Percentiles rank a stretch among this genome's conserved stretches.
These are phyloP conservation scores for Graptemys geographica DNA, from an alignment of 2,797 vertebrate genomes.

Conservation along the genomic window DNA sequence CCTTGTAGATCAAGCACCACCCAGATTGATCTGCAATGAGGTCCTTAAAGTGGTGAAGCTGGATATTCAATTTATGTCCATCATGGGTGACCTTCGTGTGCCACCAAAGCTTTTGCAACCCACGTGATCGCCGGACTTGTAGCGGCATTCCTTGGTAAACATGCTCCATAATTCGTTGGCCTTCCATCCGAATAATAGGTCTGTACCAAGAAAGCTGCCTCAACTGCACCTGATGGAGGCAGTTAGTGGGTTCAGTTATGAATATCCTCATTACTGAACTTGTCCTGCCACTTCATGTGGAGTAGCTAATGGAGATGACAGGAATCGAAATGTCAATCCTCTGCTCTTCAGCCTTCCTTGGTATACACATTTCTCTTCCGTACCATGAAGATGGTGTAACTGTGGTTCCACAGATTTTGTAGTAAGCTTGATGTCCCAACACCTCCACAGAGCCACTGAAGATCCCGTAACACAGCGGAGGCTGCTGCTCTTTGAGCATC, in stretches of 20 bases:
- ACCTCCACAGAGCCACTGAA: neutral
- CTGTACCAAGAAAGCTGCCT: neutral
- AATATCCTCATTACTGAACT: neutral
- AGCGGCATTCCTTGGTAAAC: neutral
- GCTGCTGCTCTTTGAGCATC: neutral
- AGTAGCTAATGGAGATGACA: neutral
- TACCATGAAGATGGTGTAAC: neutral
- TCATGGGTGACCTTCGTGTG: neutral
- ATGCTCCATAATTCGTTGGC: neutral
- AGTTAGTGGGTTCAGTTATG: neutral
- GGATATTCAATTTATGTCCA: neutral
- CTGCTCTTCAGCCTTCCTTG: neutral
- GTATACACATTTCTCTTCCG: neutral
- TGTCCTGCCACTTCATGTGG: neutral
- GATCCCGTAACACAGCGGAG: neutral
- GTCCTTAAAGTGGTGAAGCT: neutral
- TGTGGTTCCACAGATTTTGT: neutral
- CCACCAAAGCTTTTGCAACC: neutral
- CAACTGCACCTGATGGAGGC: neutral
- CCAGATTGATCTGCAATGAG: neutral
- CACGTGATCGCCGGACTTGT: neutral
- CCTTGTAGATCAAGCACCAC: neutral
- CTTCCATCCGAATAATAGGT: neutral
- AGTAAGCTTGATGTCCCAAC: neutral
- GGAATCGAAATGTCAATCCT: neutral